These are phyloP conservation scores for Leucosticte australis DNA, from an alignment of 2,113 vertebrate species.

Conservation along the genomic window DNA sequence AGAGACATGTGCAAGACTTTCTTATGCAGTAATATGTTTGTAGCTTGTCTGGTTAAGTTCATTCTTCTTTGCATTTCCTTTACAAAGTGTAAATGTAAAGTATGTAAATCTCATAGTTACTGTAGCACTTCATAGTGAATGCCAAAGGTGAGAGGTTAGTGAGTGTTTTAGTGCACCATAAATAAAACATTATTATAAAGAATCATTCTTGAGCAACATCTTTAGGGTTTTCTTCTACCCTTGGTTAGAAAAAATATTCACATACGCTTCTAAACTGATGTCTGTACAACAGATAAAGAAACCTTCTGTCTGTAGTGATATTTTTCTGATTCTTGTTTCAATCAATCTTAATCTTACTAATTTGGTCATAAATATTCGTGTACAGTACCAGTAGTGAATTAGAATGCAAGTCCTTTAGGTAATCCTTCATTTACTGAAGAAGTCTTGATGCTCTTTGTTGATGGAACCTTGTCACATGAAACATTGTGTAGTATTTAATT, in stretches of 20 bases:
- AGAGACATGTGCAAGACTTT: not conserved
- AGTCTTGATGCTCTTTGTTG: not conserved
- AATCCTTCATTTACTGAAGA: not conserved
- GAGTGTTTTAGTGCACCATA: not conserved
- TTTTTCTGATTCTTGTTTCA: not conserved
- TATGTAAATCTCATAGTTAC: not conserved
- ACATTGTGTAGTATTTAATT: not conserved
- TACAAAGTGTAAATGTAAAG: not conserved
- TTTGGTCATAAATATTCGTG: not conserved
- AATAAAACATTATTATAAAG: not conserved
- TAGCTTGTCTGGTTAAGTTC: not conserved
- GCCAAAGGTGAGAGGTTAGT: not conserved
- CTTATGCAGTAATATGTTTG: not conserved
- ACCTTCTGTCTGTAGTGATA: not conserved
- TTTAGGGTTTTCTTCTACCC: not conserved
- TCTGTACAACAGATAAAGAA: not conserved
- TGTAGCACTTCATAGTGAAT: not conserved
- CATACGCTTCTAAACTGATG: not conserved
- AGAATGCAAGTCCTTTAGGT: not conserved
- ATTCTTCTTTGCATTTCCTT: not conserved
- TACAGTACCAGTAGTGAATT: not conserved
- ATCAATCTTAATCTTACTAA: not conserved
- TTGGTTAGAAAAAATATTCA: not conserved
- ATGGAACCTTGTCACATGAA: not conserved
- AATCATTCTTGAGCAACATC: not conserved